A percentile compares a stretch with the other conserved stretches of the same genome.
These are phyloP conservation scores for western clawed frog (Xenopus tropicalis) DNA, from an alignment of 2,113 vertebrate genomes.

Conservation along the genomic window DNA sequence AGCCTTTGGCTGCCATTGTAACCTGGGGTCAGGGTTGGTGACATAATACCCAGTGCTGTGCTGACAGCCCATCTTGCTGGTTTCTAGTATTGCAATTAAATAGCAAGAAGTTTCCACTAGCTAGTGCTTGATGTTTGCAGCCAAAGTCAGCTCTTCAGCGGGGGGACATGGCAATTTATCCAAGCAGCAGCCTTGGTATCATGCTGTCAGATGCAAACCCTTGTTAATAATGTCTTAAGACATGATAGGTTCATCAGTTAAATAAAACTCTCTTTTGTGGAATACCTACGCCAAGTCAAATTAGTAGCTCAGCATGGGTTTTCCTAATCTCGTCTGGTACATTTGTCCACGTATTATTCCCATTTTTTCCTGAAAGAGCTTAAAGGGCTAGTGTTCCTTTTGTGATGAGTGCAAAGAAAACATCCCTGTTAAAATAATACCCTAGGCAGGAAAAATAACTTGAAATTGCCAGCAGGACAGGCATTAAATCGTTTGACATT, in stretches of 20 bases:
- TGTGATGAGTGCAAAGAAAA: conserved; percentile 36
- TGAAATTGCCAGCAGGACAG: conserved; percentile 22
- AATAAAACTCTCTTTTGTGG: conserved; percentile 47
- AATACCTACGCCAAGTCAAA: conserved; percentile 46
- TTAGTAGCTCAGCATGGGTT: conserved; percentile 44
- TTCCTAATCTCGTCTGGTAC: conserved; percentile 46
- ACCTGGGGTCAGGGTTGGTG: neutral
- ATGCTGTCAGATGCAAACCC: conserved; percentile 43
- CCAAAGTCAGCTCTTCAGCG: conserved; percentile 25
- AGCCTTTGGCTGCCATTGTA: neutral
- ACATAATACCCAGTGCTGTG: neutral
- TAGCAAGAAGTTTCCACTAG: conserved; percentile 1
- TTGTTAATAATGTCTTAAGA: conserved; percentile 47
- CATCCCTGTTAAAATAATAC: conserved; percentile 38
- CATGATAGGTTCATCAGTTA: conserved; percentile 47
- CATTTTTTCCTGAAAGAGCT: conserved; percentile 32
- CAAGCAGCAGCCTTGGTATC: conserved; percentile 30
- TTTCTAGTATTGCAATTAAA: neutral
- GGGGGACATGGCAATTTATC: conserved; percentile 31
- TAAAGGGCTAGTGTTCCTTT: conserved; percentile 40
- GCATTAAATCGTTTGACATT: conserved; percentile 17
- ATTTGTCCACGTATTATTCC: conserved; percentile 42
- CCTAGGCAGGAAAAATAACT: conserved; percentile 13
- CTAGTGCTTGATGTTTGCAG: conserved; percentile 15
- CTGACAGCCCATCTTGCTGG: neutral